These are phyloP conservation scores for Xenopus laevis DNA, from an alignment of 2,113 vertebrate species.

Conservation along the genomic window DNA sequence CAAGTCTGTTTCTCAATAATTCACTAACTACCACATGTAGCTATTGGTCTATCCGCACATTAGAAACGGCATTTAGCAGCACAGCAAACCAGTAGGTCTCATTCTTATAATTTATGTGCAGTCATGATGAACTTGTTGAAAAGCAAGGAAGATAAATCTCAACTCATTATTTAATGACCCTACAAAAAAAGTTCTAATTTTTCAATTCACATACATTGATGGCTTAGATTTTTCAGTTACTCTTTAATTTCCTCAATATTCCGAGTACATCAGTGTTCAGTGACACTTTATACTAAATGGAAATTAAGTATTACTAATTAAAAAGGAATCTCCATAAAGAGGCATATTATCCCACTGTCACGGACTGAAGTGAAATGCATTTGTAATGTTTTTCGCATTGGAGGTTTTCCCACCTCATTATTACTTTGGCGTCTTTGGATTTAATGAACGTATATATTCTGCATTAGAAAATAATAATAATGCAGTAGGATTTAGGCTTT, in stretches of 20 bases:
- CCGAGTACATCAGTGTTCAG: conserved; percentile 22
- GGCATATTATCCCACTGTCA: conserved; percentile 15
- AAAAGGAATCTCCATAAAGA: conserved; percentile 40
- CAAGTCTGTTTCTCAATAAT: conserved; percentile 44
- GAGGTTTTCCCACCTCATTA: neutral
- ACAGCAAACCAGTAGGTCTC: conserved; percentile 34
- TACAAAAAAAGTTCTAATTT: conserved; percentile 35
- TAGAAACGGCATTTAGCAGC: conserved; percentile 44
- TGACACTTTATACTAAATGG: conserved; percentile 39
- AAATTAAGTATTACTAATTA: conserved; percentile 43
- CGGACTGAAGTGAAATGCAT: neutral
- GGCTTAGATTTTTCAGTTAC: conserved; percentile 33
- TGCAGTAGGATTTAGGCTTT: too few relatives aligned
- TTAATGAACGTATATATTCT: too few relatives aligned
- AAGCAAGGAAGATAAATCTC: conserved; percentile 49
- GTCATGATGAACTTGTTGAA: conserved; percentile 54
- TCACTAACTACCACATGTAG: conserved; percentile 44
- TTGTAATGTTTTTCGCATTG: conserved; percentile 21
- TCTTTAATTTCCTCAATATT: conserved; percentile 29
- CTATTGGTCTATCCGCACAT: conserved; percentile 45
- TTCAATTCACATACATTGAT: conserved; percentile 43
- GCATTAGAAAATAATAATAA: too few relatives aligned
- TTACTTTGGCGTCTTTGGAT: too few relatives aligned
- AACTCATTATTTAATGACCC: conserved; percentile 49
- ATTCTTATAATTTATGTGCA: conserved; percentile 48